Conservation (phyloP, 2,113 vertebrate species). For the Herpailurus yagouaroundi region DNA sequence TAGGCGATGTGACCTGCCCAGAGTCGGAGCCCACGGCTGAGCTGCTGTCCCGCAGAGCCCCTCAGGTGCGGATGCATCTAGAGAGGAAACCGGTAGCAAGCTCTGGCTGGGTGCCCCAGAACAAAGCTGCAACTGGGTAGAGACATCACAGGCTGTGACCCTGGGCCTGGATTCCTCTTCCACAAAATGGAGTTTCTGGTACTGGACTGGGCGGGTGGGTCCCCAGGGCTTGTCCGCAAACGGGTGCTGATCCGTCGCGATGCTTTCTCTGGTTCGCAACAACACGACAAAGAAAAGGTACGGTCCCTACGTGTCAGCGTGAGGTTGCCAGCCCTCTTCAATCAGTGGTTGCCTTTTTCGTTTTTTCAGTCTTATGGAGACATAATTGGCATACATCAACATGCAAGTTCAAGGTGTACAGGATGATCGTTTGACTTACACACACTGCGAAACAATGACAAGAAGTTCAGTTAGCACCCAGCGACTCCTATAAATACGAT, state of each 20-base stretch:
- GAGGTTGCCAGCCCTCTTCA: background rate
- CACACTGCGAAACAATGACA: background rate
- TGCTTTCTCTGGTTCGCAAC: too few relatives aligned
- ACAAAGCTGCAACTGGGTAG: accelerated
- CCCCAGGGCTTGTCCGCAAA: accelerated
- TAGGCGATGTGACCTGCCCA: background rate
- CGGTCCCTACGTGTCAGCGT: accelerated
- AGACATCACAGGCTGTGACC: too few relatives aligned
- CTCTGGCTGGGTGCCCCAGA: background rate
- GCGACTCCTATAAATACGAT: background rate
- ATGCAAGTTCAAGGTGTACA: background rate
- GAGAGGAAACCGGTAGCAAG: background rate
- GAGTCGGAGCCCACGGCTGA: background rate
- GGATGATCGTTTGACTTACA: background rate
- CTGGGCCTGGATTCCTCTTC: background rate
- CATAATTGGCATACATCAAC: background rate
- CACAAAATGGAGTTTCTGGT: background rate
- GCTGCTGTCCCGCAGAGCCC: background rate
- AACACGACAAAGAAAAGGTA: background rate
- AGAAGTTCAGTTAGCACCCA: background rate
- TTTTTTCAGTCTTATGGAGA: background rate
- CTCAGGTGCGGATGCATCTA: background rate
- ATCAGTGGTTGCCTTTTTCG: background rate
- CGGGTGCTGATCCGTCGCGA: accelerated
- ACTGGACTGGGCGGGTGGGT: background rate